Conservation (phyloP, 2,113 vertebrate species). For the Progne subis region DNA sequence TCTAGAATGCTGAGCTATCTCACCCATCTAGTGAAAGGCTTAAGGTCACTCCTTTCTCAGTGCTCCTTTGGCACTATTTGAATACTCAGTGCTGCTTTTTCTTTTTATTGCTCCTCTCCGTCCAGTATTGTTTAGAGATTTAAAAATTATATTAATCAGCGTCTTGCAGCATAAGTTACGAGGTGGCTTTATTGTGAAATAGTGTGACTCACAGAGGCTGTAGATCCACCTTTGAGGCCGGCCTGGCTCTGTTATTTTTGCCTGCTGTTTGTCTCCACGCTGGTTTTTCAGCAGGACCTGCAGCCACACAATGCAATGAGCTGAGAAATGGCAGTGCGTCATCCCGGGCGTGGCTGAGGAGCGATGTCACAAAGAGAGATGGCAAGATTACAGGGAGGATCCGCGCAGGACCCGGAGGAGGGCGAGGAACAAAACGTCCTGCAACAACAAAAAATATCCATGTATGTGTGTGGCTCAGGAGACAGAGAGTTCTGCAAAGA, state of each 20-base stretch:
- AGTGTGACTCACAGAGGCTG: constrained; percentile 29
- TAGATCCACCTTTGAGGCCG: constrained; percentile 2
- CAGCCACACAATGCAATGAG: neutral
- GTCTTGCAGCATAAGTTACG: neutral
- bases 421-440: neutral
- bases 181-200: constrained; percentile 44
- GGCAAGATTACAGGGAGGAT: constrained; percentile 47
- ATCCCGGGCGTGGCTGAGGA: constrained; percentile 30
- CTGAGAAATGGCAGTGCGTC: constrained; percentile 46
- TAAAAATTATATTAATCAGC: constrained; percentile 35
- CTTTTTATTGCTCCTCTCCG: neutral
- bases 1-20: neutral
- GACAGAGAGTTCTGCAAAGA: neutral
- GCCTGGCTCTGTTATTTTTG: constrained; percentile 24
- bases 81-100: neutral
- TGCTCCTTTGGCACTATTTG: neutral
- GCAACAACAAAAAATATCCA: neutral
- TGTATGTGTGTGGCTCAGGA: neutral
- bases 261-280: neutral
- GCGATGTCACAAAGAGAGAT: constrained; percentile 19
- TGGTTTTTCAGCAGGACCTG: constrained; percentile 38
- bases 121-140: constrained; percentile 17
- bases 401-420: neutral
- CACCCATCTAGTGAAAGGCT: neutral
- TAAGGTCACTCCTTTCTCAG: neutral